Evolutionary conservation across 2,888 invertebrate genomes (phyloP).

Genomic region (Oscheius myriophilus): DNA sequence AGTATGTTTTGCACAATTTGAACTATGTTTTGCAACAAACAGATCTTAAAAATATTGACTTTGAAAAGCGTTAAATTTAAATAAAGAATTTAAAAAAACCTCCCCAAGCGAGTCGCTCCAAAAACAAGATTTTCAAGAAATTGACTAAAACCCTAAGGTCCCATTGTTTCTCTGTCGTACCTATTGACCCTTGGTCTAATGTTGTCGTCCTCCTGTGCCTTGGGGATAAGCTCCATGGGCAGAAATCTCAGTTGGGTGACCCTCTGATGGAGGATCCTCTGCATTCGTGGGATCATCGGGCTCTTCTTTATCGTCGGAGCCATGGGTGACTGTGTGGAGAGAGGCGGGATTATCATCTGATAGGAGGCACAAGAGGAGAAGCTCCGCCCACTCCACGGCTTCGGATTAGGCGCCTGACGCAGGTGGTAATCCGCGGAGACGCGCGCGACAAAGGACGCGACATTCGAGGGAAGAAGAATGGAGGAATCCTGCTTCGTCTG

Average conservation of each 20-base stretch:
- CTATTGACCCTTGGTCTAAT: constrained; percentile 30
- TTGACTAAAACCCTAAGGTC: too few relatives aligned
- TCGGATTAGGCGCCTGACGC: constrained; percentile 23
- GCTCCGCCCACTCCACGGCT: constrained; percentile 20
- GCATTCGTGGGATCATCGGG: constrained; percentile 29
- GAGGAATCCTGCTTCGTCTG: not conserved
- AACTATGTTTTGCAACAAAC: too few relatives aligned
- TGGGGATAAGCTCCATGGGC: constrained; percentile 31
- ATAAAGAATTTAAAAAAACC: too few relatives aligned
- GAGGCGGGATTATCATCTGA: constrained; percentile 23
- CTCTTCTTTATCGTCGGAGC: constrained; percentile 27
- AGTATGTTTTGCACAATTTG: too few relatives aligned
- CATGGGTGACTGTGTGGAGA: not conserved
- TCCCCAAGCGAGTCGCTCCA: too few relatives aligned
- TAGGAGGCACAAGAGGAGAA: constrained; percentile 6
- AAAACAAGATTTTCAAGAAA: too few relatives aligned
- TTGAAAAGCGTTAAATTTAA: too few relatives aligned
- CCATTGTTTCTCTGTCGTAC: constrained; percentile 2
- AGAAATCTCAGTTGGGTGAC: constrained; percentile 39
- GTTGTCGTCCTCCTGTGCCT: constrained; percentile 28
- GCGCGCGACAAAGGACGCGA: constrained; percentile 4
- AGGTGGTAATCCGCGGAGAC: constrained; percentile 9
- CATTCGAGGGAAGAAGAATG: constrained; percentile 3
- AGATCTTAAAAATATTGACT: too few relatives aligned
- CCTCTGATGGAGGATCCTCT: constrained; percentile 38